Evolutionary conservation across 35 echinoderm and acorn worm genomes (phyloP).

Genomic region (Heliocidaris tuberculata): DNA sequence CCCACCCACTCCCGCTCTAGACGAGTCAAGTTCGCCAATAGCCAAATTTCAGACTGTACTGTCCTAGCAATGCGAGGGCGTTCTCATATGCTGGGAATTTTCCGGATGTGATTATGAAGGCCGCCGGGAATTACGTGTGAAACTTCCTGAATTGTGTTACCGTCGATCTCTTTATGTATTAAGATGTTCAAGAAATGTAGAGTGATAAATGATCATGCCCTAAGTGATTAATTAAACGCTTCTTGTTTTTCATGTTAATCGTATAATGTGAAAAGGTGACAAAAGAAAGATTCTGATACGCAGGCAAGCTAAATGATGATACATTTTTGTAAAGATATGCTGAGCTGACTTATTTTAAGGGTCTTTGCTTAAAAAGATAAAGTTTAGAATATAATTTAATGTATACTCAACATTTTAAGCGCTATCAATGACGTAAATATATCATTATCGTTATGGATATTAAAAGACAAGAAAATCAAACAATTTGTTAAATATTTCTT

Average conservation of each 20-base stretch:
- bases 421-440: no score
- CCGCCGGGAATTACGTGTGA: background rate
- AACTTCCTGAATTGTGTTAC: background rate
- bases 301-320: background rate
- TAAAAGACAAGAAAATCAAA: no score
- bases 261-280: background rate
- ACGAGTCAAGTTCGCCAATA: background rate
- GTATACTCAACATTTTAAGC: no score
- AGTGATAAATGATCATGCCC: background rate
- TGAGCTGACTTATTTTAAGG: background rate
- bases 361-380: no score
- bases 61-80: background rate
- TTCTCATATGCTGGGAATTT: conserved; percentile 4
- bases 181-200: background rate
- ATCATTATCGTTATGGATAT: no score
- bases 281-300: background rate
- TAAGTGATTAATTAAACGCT: conserved; percentile 6
- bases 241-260: conserved; percentile 7
- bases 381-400: no score
- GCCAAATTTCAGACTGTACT: background rate
- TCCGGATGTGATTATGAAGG: background rate
- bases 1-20: background rate
- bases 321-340: background rate
- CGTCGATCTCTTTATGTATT: background rate
- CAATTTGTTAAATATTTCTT: no score